Evolutionary conservation across 2,888 invertebrate species (phyloP).

Genomic region (Lumbricus terrestris): DNA sequence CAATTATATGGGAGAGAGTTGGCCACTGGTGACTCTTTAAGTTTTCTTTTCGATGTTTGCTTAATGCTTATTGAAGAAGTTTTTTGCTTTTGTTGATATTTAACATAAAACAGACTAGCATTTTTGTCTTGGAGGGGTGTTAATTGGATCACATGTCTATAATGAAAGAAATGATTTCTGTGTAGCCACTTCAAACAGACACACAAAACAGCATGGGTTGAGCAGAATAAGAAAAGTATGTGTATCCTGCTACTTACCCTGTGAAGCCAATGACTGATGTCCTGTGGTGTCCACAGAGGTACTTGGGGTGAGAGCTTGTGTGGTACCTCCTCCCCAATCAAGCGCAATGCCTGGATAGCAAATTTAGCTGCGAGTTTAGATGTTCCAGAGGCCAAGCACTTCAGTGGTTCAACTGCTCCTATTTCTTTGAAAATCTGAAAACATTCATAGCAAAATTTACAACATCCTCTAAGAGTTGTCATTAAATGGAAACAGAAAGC

Average conservation of each 20-base stretch:
- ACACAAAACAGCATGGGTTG: no score
- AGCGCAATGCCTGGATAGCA: slow-evolving; percentile 66
- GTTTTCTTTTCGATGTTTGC: no score
- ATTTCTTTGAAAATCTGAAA: slow-evolving; percentile 81
- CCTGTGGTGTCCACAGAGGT: slow-evolving; percentile 93
- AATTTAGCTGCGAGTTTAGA: slow-evolving; percentile 96
- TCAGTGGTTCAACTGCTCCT: slow-evolving; percentile 89
- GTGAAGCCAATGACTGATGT: slow-evolving; percentile 96
- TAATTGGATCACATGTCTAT: no score
- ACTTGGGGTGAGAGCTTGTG: slow-evolving; percentile 97
- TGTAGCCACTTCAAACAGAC: no score
- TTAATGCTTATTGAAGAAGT: no score
- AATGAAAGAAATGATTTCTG: no score
- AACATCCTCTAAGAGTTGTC: neutral
- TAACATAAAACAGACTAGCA: no score
- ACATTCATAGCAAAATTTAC: neutral
- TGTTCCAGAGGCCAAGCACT: slow-evolving; percentile 93
- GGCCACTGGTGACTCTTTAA: no score
- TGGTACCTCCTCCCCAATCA: slow-evolving; percentile 94
- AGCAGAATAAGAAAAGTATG: neutral
- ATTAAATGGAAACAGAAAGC: no score
- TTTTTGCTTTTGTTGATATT: no score
- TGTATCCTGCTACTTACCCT: slow-evolving; percentile 65
- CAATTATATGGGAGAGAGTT: no score
- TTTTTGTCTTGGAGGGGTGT: no score